phyloP scores from a whole-genome alignment of 2,797 vertebrate species.

The Pseudochirops corinnae region DNA sequence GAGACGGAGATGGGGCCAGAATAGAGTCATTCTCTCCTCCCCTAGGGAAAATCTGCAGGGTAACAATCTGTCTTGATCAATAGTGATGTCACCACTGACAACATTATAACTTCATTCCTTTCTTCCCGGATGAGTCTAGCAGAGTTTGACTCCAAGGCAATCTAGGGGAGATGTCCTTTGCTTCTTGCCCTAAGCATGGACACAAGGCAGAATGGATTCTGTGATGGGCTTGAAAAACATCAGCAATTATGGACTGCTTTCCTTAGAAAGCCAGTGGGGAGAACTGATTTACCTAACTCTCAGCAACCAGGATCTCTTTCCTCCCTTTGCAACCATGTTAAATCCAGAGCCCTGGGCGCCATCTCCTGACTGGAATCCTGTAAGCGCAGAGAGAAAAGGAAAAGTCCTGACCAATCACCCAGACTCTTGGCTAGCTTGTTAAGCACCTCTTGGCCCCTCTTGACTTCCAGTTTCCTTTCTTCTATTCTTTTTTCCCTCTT shows the following conservation, averaged over 20 bases:
- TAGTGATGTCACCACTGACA: neutral
- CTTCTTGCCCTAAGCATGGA: neutral
- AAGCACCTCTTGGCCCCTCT: neutral
- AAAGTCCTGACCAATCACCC: neutral
- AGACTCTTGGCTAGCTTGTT: neutral
- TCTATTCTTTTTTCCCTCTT: neutral
- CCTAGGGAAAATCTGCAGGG: neutral
- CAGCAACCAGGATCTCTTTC: neutral
- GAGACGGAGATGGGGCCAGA: neutral
- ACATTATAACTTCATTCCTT: neutral
- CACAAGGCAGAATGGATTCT: neutral
- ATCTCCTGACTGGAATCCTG: neutral
- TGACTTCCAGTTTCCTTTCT: neutral
- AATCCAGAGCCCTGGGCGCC: neutral
- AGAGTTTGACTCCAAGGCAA: neutral
- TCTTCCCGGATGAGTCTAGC: neutral
- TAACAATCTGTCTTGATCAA: neutral
- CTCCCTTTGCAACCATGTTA: neutral
- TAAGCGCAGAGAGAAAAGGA: neutral
- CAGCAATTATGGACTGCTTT: neutral
- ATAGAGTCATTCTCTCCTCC: neutral
- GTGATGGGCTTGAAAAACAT: neutral
- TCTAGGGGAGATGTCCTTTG: neutral
- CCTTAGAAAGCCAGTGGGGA: neutral
- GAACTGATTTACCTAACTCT: neutral